Conservation (phyloP, 2,888 invertebrate species). For the Prenolepis imparis region DNA sequence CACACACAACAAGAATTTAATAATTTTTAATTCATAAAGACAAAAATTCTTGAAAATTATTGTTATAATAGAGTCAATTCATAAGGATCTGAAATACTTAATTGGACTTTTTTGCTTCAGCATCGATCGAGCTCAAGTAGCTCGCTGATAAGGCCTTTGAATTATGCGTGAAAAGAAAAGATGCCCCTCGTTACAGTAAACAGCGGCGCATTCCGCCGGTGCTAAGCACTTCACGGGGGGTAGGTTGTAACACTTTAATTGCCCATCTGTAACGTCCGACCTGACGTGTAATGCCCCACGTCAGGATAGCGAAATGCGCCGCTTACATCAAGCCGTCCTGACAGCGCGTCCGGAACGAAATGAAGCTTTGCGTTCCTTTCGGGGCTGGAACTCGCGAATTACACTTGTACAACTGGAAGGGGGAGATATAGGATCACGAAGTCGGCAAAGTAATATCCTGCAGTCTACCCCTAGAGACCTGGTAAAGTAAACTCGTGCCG, state of each 20-base stretch:
- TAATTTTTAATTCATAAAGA: not conserved
- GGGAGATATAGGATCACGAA: slow-evolving; percentile 34
- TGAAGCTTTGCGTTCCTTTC: slow-evolving; percentile 56
- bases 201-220: slow-evolving; percentile 4
- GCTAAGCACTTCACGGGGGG: slow-evolving; percentile 29
- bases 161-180: slow-evolving; percentile 16
- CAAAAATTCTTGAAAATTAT: not conserved
- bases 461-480: slow-evolving; percentile 32
- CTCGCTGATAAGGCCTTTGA: slow-evolving; percentile 10
- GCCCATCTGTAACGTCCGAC: slow-evolving; percentile 54
- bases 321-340: slow-evolving; percentile 36
- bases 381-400: slow-evolving; percentile 38
- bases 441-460: slow-evolving; percentile 54
- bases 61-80: not conserved
- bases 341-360: slow-evolving; percentile 48
- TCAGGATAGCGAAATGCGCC: slow-evolving; percentile 48
- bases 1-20: not conserved
- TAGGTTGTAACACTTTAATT: slow-evolving; percentile 54
- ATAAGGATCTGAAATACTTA: not conserved
- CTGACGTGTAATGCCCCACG: slow-evolving; percentile 43
- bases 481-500: slow-evolving; percentile 9
- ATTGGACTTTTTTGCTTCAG: not conserved
- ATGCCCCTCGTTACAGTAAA: slow-evolving; percentile 15
- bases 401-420: slow-evolving; percentile 3
- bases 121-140: slow-evolving; percentile 9